Conservation (phyloP, 1,140 invertebrate genomes). For the Neelides sp. region DNA sequence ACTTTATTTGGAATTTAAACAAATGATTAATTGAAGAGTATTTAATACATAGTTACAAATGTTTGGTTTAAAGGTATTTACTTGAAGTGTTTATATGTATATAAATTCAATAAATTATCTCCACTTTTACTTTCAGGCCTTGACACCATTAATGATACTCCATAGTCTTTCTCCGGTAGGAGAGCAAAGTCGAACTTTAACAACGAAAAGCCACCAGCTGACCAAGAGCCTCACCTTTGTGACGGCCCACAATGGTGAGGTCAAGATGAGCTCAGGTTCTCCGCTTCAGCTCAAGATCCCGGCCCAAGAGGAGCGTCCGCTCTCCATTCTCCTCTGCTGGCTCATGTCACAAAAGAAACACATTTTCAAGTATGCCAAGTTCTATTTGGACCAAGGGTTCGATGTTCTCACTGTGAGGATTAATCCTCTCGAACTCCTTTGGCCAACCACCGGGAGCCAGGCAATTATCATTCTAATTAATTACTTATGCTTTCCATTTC, state of each 20-base stretch:
- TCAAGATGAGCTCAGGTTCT: conserved; percentile 4
- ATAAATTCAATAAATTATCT: conserved; percentile 1
- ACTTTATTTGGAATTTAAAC: no score
- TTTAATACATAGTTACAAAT: neutral
- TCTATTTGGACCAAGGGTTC: conserved; percentile 39
- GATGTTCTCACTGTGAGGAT: conserved; percentile 38
- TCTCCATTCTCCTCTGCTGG: conserved; percentile 39
- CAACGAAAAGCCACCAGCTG: conserved; percentile 19
- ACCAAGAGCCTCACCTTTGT: conserved; percentile 25
- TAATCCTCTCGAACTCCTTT: conserved; percentile 33
- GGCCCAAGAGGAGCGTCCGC: conserved; percentile 28
- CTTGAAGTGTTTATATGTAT: no score
- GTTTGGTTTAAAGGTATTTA: neutral
- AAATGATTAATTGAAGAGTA: neutral
- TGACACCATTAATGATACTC: conserved; percentile 26
- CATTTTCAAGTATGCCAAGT: conserved; percentile 37
- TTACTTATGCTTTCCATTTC: no score
- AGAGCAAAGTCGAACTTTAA: conserved; percentile 13
- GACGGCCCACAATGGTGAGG: conserved; percentile 17
- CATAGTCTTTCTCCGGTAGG: conserved; percentile 17
- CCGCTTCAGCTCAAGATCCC: conserved; percentile 9
- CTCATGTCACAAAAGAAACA: conserved; percentile 38
- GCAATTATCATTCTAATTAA: neutral
- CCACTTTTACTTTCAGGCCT: conserved; percentile 17
- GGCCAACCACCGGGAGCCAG: conserved; percentile 33